A percentile compares a stretch with the other conserved stretches of the same genome.
These are phyloP conservation scores for Marisa cornuarietis DNA, from an alignment of 1,140 invertebrate species.

Conservation along the genomic window DNA sequence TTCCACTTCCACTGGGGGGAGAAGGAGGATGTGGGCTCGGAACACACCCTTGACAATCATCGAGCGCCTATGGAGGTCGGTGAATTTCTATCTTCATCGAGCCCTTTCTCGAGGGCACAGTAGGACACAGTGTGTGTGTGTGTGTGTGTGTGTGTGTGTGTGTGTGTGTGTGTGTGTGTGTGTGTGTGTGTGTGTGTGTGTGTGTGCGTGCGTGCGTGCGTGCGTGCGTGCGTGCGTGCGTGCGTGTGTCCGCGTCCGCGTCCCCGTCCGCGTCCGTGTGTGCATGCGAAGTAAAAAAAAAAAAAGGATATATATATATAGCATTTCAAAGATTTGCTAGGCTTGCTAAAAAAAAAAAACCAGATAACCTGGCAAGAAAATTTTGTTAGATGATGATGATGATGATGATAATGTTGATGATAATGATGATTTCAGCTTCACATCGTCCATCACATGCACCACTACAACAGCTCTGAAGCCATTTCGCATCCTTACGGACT, in stretches of 20 bases:
- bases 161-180: conserved; percentile 9
- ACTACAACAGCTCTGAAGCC: conserved; percentile 10
- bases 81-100: neutral
- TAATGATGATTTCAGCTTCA: conserved; percentile 27
- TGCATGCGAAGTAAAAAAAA: no score
- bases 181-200: neutral
- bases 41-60: conserved; percentile 77
- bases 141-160: conserved; percentile 10
- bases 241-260: no score
- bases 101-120: no score
- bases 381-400: no score
- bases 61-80: conserved; percentile 84
- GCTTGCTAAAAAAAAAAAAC: no score
- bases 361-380: no score
- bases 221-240: conserved; percentile 4
- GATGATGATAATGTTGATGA: no score
- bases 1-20: conserved; percentile 66
- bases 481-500: conserved; percentile 25
- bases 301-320: no score
- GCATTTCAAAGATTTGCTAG: no score
- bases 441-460: conserved; percentile 30
- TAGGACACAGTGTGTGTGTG: neutral
- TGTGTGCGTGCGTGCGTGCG: conserved; percentile 2
- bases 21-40: conserved; percentile 50
- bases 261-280: no score